Conservation (phyloP, 2,797 vertebrate genomes). For the Dryobates pubescens region DNA sequence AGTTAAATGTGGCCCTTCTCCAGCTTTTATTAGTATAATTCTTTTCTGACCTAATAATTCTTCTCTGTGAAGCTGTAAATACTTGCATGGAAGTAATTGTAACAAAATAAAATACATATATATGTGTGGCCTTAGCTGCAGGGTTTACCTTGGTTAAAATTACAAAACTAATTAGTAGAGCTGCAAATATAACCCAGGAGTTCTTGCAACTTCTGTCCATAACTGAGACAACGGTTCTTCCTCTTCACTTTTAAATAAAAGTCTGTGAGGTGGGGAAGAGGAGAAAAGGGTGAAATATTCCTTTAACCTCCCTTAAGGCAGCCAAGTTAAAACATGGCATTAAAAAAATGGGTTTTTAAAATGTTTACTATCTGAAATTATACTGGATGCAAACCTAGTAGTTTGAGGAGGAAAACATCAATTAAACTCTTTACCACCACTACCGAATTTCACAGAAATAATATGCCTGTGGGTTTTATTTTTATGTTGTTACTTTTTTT, state of each 20-base stretch:
- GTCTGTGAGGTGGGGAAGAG: neutral
- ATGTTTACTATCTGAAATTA: neutral
- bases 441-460: neutral
- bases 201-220: neutral
- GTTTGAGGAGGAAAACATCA: neutral
- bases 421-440: neutral
- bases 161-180: neutral
- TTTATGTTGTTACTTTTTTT: neutral
- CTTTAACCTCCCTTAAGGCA: neutral
- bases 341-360: neutral
- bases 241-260: neutral
- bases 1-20: neutral
- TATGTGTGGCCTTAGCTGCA: neutral
- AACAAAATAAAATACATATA: neutral
- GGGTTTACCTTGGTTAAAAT: neutral
- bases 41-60: neutral
- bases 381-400: neutral
- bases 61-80: neutral
- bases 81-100: neutral
- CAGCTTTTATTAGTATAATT: neutral
- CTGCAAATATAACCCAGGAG: neutral
- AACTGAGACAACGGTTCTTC: neutral
- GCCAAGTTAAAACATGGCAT: neutral
- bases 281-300: neutral
- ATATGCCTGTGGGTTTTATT: neutral